A percentile compares a stretch with the other conserved stretches of the same genome.
phyloP scores from a whole-genome alignment of 2,113 vertebrate genomes.

The Malurus melanocephalus region DNA sequence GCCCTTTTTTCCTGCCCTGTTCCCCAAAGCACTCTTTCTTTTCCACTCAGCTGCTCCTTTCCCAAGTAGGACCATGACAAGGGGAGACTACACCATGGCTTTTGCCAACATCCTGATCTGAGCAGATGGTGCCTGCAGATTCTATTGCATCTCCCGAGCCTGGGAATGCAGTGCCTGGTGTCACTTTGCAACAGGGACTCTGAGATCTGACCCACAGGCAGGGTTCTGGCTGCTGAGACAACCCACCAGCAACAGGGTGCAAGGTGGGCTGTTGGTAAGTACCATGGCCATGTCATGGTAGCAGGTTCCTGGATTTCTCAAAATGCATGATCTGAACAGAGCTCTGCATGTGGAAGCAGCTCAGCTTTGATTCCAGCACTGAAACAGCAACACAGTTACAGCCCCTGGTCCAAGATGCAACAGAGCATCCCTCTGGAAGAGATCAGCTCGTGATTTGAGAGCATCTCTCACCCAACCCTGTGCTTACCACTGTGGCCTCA shows the following conservation, averaged over 20 bases:
- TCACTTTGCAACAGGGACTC: neutral
- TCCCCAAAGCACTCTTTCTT: neutral
- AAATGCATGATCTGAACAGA: neutral
- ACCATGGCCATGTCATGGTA: no score
- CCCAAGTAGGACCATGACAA: neutral
- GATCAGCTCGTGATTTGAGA: neutral
- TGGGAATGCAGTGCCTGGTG: accelerated
- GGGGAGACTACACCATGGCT: neutral
- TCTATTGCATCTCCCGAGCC: neutral
- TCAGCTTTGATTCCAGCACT: neutral
- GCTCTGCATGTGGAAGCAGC: neutral
- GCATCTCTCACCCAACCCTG: neutral
- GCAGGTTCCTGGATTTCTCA: neutral
- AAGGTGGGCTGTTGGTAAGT: neutral
- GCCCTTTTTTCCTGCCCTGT: neutral
- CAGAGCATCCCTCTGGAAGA: neutral
- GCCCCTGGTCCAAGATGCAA: neutral
- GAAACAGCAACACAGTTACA: neutral
- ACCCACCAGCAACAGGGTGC: no score
- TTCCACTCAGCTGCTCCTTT: neutral
- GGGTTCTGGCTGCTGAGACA: neutral
- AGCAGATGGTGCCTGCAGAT: neutral
- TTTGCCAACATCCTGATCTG: neutral
- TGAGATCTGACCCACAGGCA: neutral
- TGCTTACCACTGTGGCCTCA: neutral